A percentile compares a stretch with the other conserved stretches of the same genome.
phyloP scores from a whole-genome alignment of 1,140 invertebrate species.

The Drosophila repleta region DNA sequence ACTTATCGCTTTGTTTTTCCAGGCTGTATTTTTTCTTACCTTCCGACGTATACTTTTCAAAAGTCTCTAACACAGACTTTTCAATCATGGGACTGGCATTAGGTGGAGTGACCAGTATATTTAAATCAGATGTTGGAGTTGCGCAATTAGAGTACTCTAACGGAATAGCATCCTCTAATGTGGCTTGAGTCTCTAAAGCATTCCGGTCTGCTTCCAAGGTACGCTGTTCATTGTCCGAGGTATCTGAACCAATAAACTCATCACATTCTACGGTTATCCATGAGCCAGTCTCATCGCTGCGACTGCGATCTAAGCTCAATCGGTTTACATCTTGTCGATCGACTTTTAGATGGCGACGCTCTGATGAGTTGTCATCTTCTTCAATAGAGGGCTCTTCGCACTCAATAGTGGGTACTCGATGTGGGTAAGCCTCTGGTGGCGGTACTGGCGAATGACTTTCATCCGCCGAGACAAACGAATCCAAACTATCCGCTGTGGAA shows the following conservation, averaged over 20 bases:
- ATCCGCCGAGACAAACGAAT: constrained; percentile 84
- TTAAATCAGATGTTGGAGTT: constrained; percentile 77
- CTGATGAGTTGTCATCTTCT: constrained; percentile 73
- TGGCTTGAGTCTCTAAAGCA: constrained; percentile 76
- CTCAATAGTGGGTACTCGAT: constrained; percentile 81
- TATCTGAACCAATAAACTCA: constrained; percentile 85
- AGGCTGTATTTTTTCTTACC: constrained; percentile 83
- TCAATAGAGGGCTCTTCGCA: constrained; percentile 81
- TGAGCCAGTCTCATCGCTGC: constrained; percentile 86
- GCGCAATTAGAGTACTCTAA: constrained; percentile 79
- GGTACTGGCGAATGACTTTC: constrained; percentile 77
- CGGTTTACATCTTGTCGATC: constrained; percentile 71
- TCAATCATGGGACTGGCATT: constrained; percentile 80
- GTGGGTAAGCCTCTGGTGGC: constrained; percentile 62
- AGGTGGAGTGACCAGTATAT: constrained; percentile 78
- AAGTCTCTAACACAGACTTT: constrained; percentile 75
- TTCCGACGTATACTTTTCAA: constrained; percentile 72
- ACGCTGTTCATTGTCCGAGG: constrained; percentile 84
- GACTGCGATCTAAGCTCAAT: constrained; percentile 83
- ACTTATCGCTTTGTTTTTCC: constrained; percentile 87
- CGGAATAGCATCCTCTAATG: constrained; percentile 76
- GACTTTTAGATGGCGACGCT: constrained; percentile 70
- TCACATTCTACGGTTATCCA: constrained; percentile 87
- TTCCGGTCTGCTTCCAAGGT: constrained; percentile 76
- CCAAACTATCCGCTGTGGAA: constrained; percentile 86